Conservation (phyloP, 2,888 invertebrate species). For the Chymomyza caudatula region DNA sequence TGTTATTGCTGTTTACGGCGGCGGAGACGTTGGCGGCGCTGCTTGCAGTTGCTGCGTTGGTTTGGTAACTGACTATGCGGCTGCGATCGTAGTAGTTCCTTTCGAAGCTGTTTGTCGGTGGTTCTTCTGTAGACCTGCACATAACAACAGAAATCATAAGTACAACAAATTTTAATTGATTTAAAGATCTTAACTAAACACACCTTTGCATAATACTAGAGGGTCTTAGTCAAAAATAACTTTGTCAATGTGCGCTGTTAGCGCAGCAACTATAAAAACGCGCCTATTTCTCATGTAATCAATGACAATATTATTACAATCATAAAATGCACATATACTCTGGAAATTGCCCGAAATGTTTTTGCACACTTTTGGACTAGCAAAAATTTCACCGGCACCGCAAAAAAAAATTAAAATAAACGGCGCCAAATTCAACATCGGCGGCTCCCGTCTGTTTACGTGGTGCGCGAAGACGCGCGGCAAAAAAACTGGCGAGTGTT, state of each 20-base stretch:
- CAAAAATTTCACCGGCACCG: slow-evolving; percentile 50
- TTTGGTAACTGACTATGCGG: slow-evolving; percentile 75
- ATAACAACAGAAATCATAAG: slow-evolving; percentile 12
- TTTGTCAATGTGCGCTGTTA: slow-evolving; percentile 35
- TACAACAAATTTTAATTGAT: background rate
- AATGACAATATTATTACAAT: slow-evolving; percentile 2
- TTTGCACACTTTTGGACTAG: background rate
- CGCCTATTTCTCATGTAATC: slow-evolving; percentile 36
- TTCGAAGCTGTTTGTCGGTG: slow-evolving; percentile 78
- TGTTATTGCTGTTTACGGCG: slow-evolving; percentile 24
- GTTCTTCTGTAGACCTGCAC: slow-evolving; percentile 78
- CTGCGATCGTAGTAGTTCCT: slow-evolving; percentile 78
- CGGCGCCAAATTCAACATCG: slow-evolving; percentile 62
- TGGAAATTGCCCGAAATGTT: background rate
- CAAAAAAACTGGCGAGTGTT: slow-evolving; percentile 33
- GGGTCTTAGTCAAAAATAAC: slow-evolving; percentile 49
- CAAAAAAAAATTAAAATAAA: slow-evolving; percentile 38
- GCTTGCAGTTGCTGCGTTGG: slow-evolving; percentile 46
- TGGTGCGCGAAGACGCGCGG: slow-evolving; percentile 40
- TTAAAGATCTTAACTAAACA: slow-evolving; percentile 17
- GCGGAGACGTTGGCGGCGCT: slow-evolving; percentile 34
- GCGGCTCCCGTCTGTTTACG: slow-evolving; percentile 61
- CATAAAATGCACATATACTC: background rate
- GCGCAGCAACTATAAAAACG: slow-evolving; percentile 24
- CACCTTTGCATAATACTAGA: slow-evolving; percentile 67